Conservation (phyloP, 2,797 vertebrate species). For the Podargus strigoides region DNA sequence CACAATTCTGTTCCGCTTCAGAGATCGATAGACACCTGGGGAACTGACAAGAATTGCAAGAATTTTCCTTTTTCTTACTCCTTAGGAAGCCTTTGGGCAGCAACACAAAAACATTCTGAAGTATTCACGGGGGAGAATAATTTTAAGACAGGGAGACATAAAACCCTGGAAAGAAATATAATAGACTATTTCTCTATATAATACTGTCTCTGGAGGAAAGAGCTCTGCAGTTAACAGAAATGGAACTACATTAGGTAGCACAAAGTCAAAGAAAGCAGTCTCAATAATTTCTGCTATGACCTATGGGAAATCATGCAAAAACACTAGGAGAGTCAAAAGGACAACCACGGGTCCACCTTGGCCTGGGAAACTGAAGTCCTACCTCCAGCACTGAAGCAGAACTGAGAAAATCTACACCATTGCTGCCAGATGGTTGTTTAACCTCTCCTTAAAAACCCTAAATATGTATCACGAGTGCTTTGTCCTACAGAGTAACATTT, state of each 20-base stretch:
- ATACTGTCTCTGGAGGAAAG: background rate
- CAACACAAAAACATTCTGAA: background rate
- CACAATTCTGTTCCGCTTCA: background rate
- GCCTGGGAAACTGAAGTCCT: background rate
- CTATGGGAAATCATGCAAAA: background rate
- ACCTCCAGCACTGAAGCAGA: background rate
- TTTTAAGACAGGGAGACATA: background rate
- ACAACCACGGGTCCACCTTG: background rate
- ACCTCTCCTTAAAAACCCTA: background rate
- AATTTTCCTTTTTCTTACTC: background rate
- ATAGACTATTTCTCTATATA: background rate
- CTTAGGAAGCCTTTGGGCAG: background rate
- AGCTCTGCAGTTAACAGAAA: background rate
- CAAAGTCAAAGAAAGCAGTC: background rate
- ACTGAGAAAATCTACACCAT: background rate
- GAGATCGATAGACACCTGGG: background rate
- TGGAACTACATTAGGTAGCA: background rate
- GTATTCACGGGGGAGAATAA: background rate
- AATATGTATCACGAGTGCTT: accelerated
- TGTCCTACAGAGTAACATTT: background rate
- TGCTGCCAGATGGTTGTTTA: background rate
- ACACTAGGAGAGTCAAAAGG: background rate
- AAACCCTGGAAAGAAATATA: background rate
- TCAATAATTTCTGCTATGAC: background rate
- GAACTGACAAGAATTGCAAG: background rate